Evolutionary conservation across 2,888 invertebrate genomes (phyloP).

Genomic region (Ornithoptera priamus): DNA sequence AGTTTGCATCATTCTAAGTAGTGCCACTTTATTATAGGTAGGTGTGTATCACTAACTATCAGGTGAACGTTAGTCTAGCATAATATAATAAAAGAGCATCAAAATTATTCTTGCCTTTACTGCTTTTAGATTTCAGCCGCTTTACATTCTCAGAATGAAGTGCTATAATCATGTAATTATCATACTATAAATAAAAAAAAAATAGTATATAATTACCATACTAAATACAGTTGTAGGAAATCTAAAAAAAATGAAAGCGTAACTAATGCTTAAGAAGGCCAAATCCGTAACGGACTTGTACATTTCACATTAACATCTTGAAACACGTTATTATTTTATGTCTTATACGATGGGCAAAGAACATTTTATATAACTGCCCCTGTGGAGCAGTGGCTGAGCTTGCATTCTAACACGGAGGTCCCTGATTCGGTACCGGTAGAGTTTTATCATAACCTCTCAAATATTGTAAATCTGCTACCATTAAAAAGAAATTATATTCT

Average conservation of each 20-base stretch:
- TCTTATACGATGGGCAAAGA: too few species aligned
- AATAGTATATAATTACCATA: slow-evolving; percentile 8
- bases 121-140: not conserved
- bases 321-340: not conserved
- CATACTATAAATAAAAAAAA: too few species aligned
- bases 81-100: not conserved
- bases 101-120: not conserved
- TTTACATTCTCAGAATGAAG: slow-evolving; percentile 8
- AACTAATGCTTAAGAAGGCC: slow-evolving; percentile 22
- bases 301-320: slow-evolving; percentile 4
- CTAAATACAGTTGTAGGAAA: slow-evolving; percentile 8
- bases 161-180: not conserved
- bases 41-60: too few species aligned
- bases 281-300: slow-evolving; percentile 13
- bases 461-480: too few species aligned
- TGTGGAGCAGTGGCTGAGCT: too few species aligned
- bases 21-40: too few species aligned
- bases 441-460: too few species aligned
- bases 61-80: not conserved
- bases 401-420: too few species aligned
- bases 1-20: too few species aligned
- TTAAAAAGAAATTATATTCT: too few species aligned
- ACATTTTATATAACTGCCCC: too few species aligned
- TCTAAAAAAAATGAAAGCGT: slow-evolving; percentile 26
- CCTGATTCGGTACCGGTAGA: too few species aligned